A percentile compares a stretch with the other conserved stretches of the same genome.
These are phyloP conservation scores for Chinchilla lanigera DNA, from an alignment of 2,113 vertebrate genomes.

Conservation along the genomic window DNA sequence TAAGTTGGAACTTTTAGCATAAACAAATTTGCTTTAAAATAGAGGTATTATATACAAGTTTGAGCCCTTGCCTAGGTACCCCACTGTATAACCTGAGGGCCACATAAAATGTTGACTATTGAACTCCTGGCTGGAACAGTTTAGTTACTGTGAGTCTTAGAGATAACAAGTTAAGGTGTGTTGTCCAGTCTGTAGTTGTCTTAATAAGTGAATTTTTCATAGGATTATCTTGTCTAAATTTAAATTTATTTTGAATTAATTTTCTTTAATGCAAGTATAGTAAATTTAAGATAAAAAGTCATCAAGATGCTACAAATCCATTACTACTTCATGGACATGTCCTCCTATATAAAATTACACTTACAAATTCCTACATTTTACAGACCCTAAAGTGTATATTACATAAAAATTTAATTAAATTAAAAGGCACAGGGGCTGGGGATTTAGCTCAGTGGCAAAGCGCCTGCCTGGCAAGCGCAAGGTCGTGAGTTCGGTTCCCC, in stretches of 20 bases:
- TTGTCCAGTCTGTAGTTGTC: not conserved
- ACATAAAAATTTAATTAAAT: conserved; percentile 27
- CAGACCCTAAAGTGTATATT: conserved; percentile 10
- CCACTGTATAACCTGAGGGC: not conserved
- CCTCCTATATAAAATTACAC: conserved; percentile 15
- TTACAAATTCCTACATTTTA: not conserved
- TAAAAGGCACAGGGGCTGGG: not conserved
- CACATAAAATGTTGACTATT: not conserved
- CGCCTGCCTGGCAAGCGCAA: too few species aligned
- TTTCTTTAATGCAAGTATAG: not conserved
- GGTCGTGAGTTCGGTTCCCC: too few species aligned
- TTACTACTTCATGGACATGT: not conserved
- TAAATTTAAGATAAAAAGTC: conserved; percentile 40
- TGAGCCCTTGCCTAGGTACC: not conserved
- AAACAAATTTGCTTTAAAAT: not conserved
- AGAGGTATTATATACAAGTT: not conserved
- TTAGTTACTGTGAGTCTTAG: not conserved
- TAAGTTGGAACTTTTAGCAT: not conserved
- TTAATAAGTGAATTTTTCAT: conserved; percentile 8
- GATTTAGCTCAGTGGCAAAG: too few species aligned
- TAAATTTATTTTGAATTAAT: conserved; percentile 14
- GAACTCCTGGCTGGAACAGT: not conserved
- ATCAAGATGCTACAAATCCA: not conserved
- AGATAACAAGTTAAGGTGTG: not conserved
- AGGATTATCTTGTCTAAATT: not conserved